Evolutionary conservation across 2,113 vertebrate genomes (phyloP).

Genomic region (Sterna hirundo): DNA sequence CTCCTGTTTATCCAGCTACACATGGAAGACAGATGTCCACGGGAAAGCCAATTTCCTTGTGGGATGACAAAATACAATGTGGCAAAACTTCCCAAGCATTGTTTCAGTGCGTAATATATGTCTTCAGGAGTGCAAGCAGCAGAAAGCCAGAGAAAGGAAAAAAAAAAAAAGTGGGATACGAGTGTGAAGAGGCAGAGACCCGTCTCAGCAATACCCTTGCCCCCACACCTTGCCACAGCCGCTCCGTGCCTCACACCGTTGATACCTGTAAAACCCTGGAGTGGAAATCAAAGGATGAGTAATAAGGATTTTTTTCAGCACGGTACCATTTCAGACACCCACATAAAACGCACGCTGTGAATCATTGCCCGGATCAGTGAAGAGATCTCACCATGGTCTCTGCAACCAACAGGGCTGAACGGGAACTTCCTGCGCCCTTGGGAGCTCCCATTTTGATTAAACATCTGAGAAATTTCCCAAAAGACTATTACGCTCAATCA

Average conservation of each 20-base stretch:
- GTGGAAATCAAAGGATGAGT: neutral
- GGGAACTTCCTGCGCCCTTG: neutral
- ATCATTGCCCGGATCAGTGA: neutral
- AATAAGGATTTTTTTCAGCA: neutral
- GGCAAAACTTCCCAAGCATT: neutral
- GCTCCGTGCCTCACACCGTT: fast-evolving
- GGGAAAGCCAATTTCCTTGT: neutral
- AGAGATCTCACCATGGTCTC: neutral
- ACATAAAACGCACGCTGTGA: neutral
- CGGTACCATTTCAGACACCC: neutral
- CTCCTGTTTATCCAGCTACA: neutral
- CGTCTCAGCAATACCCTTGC: neutral
- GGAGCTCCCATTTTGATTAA: conserved; percentile 44
- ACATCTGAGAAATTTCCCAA: conserved; percentile 52
- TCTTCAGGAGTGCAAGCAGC: neutral
- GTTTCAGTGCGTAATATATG: neutral
- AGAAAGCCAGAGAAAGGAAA: neutral
- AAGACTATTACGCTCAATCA: conserved; percentile 56
- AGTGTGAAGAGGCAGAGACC: neutral
- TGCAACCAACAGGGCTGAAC: neutral
- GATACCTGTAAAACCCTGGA: neutral
- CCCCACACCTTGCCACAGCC: neutral
- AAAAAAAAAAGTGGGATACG: neutral
- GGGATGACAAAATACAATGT: neutral
- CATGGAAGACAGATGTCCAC: neutral